phyloP scores from a whole-genome alignment of 2,113 vertebrate species.

The Lucifuga dentata region DNA sequence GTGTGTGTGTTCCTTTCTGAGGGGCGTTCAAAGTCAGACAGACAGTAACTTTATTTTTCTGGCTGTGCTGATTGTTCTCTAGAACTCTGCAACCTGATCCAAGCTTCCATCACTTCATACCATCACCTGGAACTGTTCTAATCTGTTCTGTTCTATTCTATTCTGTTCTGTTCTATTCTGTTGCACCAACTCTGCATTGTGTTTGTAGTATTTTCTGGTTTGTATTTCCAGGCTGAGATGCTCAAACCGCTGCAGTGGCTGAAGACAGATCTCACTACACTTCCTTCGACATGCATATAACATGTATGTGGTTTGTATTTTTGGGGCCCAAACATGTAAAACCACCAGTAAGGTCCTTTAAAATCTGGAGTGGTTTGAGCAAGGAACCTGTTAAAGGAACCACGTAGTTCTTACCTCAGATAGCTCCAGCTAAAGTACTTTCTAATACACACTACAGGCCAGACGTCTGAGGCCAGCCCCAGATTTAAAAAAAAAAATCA shows the following conservation, averaged over 20 bases:
- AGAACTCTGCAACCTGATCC: too few relatives aligned
- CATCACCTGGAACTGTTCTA: too few relatives aligned
- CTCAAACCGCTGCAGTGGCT: conserved; percentile 6
- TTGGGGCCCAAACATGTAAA: too few relatives aligned
- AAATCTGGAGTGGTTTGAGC: too few relatives aligned
- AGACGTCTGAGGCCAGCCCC: too few relatives aligned
- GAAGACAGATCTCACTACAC: conserved; percentile 4
- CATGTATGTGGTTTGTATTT: too few relatives aligned
- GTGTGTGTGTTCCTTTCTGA: conserved; percentile 9
- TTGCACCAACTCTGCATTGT: conserved; percentile 4
- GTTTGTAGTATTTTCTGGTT: neutral
- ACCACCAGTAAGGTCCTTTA: too few relatives aligned
- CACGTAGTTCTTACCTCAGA: too few relatives aligned
- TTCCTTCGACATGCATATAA: conserved; percentile 22
- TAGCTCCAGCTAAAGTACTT: too few relatives aligned
- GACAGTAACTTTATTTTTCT: conserved; percentile 46
- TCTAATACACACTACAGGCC: too few relatives aligned
- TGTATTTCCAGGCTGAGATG: conserved; percentile 2
- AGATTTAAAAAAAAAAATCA: too few relatives aligned
- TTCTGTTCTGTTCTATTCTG: neutral
- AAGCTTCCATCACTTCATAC: neutral
- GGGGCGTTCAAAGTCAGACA: conserved; percentile 54
- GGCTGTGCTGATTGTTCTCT: conserved; percentile 11
- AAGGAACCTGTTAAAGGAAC: too few relatives aligned
- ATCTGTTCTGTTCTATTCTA: neutral